Base-by-base conservation (phyloP, 2,113 vertebrate genomes). In the Cinclus cinclus region DNA sequence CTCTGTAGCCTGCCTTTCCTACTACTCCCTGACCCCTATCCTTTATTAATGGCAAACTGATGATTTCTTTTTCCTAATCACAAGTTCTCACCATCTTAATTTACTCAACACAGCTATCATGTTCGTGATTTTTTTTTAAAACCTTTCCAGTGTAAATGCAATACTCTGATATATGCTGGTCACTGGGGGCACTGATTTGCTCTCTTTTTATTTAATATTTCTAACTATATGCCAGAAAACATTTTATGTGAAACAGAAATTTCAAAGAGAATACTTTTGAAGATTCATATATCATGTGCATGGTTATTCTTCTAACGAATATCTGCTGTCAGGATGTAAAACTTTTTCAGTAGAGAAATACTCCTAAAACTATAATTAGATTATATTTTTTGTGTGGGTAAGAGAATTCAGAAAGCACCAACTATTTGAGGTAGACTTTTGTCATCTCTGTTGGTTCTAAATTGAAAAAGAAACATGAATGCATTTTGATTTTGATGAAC, bases 401-500 rank as follows among this genome's bases (percentile, higher is more conserved):
- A 85, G 31, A 65, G 28, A 87, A 88, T 9, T 71, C 31, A 83
- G 55, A 87, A 78, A 91, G 7, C 7, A 70, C 2, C 9, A 87
- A 31, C 20, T 44, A 42, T 78, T 64, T 58, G 37, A 85, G 22
- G 3, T 31, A 50, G 39, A 56, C 2, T n/a, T 90, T 46, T 67
- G 24, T 71, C n/a, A 69, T 79, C 13, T 2, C 0, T 33, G 5
- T 56, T 87, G 7, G 39, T 83, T 87, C 41, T 71, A 84, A 92
- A 95, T 11, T 79, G 70, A 79, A 91, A 91, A 87, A 1, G 9
- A 76, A 91, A 83, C 21, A 47, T 41, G 37, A 88, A 85, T 73
- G 58, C 2, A 53, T 69, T 92, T 76, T 82, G 52, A 77, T 86
- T 94, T 83, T 95, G 90, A 94, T 74, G 67, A 93, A 55, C 23